Base-by-base conservation (phyloP, 2,113 vertebrate genomes). In the Rhinogobius similis region DNA sequence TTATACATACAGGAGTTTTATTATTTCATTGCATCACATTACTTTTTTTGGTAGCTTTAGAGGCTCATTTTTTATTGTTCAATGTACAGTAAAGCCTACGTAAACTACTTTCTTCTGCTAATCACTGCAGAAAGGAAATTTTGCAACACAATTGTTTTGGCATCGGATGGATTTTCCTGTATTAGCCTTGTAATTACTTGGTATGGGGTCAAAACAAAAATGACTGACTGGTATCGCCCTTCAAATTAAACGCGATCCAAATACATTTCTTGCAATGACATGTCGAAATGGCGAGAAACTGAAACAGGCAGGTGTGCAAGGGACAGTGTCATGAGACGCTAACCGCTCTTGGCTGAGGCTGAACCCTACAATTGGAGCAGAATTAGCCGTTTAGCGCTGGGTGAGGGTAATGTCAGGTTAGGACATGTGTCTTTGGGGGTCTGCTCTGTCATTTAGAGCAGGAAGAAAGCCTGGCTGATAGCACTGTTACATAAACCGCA, bases 361-460 rank as follows among this genome's bases (percentile, higher is more conserved):
- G 67, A 70, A 79, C 59, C 70, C 65, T 50, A 85, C 61, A 79
- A 71, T 76, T 44, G 66, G 52, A 85, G 83, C 71, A 72, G 77
- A 85, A 79, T 67, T 70, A 76, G 70, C 53, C 74, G 50, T 50
- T 76, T 68, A 82, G 83, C 68, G 70, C 62, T 72, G 61, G 13
- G 70, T 62, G 79, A 69, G 24, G 81, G 76, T 72, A 80, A 81
- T 75, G 69, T 75, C 76, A 77, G 75, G 72, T 39, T 68, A 41
- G 53, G 63, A 39, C 70, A 61, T 65, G 62, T 36, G 58, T 62
- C 29, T 5, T 38, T 43, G 56, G 24, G 10, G 66, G 41, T 5
- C 59, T 63, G 71, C 27, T 58, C 38, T 76, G 76, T 80, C 72
- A 83, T 78, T 70, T 72, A 72, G 67, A 62, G 29, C 50, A 4